phyloP scores from a whole-genome alignment of 1,140 invertebrate genomes.

The Pogonus chalceus region DNA sequence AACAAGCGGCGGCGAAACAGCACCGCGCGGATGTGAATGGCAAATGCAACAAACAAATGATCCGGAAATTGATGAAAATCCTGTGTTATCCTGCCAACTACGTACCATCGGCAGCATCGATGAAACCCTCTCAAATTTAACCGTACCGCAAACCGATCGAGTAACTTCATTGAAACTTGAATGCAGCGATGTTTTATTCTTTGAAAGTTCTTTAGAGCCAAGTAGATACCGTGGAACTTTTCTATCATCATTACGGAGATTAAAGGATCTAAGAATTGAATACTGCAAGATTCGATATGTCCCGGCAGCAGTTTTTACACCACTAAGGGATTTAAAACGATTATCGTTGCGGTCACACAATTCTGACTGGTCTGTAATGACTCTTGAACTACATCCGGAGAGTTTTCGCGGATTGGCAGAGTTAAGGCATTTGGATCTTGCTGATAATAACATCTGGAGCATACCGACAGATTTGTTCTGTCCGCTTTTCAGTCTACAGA shows the following conservation, averaged over 20 bases:
- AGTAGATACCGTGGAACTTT: conserved; percentile 47
- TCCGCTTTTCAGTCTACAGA: conserved; percentile 54
- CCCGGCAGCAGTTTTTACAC: conserved; percentile 53
- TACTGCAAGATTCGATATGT: conserved; percentile 69
- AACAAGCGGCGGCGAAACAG: conserved; percentile 38
- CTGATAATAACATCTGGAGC: conserved; percentile 71
- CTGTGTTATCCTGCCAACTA: conserved; percentile 55
- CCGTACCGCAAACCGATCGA: conserved; percentile 49
- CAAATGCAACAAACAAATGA: conserved; percentile 43
- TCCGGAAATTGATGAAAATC: conserved; percentile 39
- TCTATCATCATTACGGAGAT: conserved; percentile 50
- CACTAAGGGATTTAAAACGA: conserved; percentile 53
- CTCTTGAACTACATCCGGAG: conserved; percentile 59
- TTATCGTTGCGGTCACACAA: conserved; percentile 65
- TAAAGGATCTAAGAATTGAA: conserved; percentile 61
- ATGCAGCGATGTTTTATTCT: conserved; percentile 71
- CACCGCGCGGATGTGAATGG: conserved; percentile 59
- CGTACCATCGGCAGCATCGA: conserved; percentile 61
- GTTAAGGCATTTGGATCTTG: conserved; percentile 59
- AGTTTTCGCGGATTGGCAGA: conserved; percentile 57
- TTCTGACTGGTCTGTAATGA: conserved; percentile 70
- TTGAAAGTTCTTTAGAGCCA: conserved; percentile 59
- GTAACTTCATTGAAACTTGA: conserved; percentile 57
- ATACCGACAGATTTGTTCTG: conserved; percentile 65
- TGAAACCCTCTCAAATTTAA: conserved; percentile 56